Base-by-base conservation (phyloP, 92 coral and sea anemone species). In the Virgularia gustaviana region DNA sequence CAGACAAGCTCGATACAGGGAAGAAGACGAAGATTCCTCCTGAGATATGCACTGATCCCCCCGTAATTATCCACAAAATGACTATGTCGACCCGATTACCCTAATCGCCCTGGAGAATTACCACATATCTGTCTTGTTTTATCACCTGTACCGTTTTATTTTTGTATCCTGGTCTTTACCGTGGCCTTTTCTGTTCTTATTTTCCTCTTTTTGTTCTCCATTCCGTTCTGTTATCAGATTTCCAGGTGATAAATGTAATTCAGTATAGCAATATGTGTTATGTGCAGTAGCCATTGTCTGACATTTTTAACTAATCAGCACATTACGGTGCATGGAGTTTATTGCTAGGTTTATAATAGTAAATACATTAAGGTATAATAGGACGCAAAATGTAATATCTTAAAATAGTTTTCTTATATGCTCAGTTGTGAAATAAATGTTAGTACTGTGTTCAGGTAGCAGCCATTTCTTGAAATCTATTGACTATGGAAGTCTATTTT, bases 1-100 rank as follows among this genome's bases (percentile, higher is more conserved):
- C 73, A 77, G 96, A 31, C 96, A 92, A 52, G 98, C 98, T 16
- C 83, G 87, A 60, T 92, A 92, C 58, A 91, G 89, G 49, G 98
- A 92, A 2, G n/a, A n/a, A n/a, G 98, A 91, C 34, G 89, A 87
- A 30, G 76, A 54, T 63, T 72, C 73, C 18, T 41, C 51, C 33
- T 49, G 70, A 44, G n/a, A 36, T 29, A 12, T 15, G 24, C 33
- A 27, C 12, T 2, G 44, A 62, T 49, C 73, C 73, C 12, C 43
- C 15, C 31, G 56, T 66, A 42, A 43, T 57, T 57, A 37, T 18
- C 1, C 4, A 1, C 9, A 25, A 24, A 39, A 25, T 22, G 23
- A n/a, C 32, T 68, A 15, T n/a, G 22, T 27, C 30, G 44, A 43
- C 4, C 53, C 19, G 7, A 68, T 51, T 61, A 43, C 57, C 39